Evolutionary conservation across 2,888 invertebrate genomes (phyloP).

Genomic region (Leptopilina myrica): DNA sequence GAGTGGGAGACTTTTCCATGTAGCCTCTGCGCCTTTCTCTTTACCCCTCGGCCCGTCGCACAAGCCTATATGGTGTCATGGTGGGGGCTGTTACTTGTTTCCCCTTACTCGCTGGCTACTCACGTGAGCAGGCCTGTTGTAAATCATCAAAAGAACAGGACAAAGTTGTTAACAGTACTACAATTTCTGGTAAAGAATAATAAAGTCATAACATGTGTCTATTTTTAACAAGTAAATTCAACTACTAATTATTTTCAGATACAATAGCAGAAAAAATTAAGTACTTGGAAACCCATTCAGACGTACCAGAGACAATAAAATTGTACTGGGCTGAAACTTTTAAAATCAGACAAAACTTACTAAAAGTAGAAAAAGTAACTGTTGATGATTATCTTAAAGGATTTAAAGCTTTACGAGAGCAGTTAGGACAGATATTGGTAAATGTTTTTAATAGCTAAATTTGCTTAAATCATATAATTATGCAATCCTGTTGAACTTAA

Average conservation of each 20-base stretch:
- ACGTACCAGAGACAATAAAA: not conserved
- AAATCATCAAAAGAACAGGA: not conserved
- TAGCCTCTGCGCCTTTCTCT: too few species aligned
- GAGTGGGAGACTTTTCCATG: too few species aligned
- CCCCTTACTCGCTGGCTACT: too few species aligned
- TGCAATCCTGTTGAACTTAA: not conserved
- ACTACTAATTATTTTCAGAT: conserved; percentile 11
- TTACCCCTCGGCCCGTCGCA: too few species aligned
- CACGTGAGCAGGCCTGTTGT: too few species aligned
- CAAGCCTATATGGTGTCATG: too few species aligned
- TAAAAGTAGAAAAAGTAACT: conserved; percentile 17
- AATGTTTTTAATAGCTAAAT: not conserved
- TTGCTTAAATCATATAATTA: not conserved
- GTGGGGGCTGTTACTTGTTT: too few species aligned
- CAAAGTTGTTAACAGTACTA: not conserved
- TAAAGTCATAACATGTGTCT: not conserved
- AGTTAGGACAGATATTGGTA: conserved; percentile 20
- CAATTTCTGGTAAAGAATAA: not conserved
- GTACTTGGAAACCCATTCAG: not conserved
- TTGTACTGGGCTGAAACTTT: not conserved
- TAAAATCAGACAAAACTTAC: not conserved
- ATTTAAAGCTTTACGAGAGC: conserved; percentile 24
- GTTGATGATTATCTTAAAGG: not conserved
- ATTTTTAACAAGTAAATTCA: not conserved
- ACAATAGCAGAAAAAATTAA: not conserved